Evolutionary conservation across 2,113 vertebrate genomes (phyloP).

Genomic region (Zosterops borbonicus): DNA sequence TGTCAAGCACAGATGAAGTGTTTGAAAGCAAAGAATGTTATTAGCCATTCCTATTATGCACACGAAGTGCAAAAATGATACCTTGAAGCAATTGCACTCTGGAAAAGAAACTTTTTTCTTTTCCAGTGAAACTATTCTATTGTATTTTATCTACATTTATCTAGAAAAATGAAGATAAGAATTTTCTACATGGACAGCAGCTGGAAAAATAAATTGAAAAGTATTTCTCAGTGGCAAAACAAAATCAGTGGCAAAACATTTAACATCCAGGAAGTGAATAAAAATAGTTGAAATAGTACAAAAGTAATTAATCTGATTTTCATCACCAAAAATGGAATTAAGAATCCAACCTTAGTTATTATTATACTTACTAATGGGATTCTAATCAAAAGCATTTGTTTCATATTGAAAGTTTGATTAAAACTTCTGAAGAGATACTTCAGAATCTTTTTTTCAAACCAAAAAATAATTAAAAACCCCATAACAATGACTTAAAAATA

Average conservation of each 20-base stretch:
- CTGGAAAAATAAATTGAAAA: not conserved
- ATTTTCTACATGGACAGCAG: not conserved
- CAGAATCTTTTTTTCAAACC: not conserved
- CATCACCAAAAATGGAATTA: not conserved
- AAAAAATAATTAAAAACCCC: not conserved
- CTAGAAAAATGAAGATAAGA: not conserved
- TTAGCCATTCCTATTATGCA: slow-evolving; percentile 30
- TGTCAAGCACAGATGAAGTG: slow-evolving; percentile 52
- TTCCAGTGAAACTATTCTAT: not conserved
- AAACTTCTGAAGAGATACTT: not conserved
- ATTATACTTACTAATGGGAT: not conserved
- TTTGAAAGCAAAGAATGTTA: slow-evolving; percentile 41
- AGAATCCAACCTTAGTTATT: not conserved
- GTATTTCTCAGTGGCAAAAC: not conserved
- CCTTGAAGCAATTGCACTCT: not conserved
- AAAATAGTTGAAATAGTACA: not conserved
- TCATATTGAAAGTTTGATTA: not conserved
- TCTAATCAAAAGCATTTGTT: not conserved
- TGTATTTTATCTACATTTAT: not conserved
- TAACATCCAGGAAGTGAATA: not conserved
- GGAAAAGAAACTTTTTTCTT: not conserved
- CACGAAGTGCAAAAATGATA: slow-evolving; percentile 37
- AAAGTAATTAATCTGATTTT: not conserved
- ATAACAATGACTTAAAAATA: not conserved
- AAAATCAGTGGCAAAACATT: not conserved